Evolutionary conservation across 2,113 vertebrate genomes (phyloP), one percentile per base, ranked within the genome.

Genomic region (Salvelinus namaycush): DNA sequence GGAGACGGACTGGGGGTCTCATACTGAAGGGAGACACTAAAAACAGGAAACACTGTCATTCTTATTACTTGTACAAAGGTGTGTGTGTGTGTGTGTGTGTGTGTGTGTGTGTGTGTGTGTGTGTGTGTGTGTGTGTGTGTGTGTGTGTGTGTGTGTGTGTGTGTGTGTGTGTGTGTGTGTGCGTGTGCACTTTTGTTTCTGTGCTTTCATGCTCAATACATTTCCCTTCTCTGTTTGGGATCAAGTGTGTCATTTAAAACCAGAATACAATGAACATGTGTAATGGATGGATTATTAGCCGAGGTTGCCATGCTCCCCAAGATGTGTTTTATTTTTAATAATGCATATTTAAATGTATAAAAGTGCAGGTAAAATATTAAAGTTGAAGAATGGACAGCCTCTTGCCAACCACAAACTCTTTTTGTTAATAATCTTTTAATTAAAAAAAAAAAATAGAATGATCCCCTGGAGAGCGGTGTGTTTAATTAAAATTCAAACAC

Each of bases 1-100:
- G 54, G 39, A 44, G 13, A 62, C 59, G 6, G n/a, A 62, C 20
- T 3, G 5, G 8, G 59, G 59, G n/a, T 62, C 59, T 22, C n/a
- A 16, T 62, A 62, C 59, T 62, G 16, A 62, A 20, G n/a, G 59
- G 59, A 64, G 44, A 60, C 11, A 27, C 70, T 83, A 82, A 86
- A 75, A 83, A 76, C 83, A 54, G 51, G 20, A 62, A 62, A 62
- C 59, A 22, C 59, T 62, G 59, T 62, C 59, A 1, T 57, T 44
- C 39, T 57, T 14, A 62, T 62, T 62, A 62, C 59, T 62, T 62
- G 59, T 62, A 84, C 85, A 83, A 82, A 77, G 84, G 79, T 39
- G 54, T 72, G 68, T 22, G 44, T 51, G 44, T 49, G 68, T 26
- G 68, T 49, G 68, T 26, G 49, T 48, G 72, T 48, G 83, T 20